Base-by-base conservation (phyloP, 2,113 vertebrate genomes). In the Collichthys lucidus region DNA sequence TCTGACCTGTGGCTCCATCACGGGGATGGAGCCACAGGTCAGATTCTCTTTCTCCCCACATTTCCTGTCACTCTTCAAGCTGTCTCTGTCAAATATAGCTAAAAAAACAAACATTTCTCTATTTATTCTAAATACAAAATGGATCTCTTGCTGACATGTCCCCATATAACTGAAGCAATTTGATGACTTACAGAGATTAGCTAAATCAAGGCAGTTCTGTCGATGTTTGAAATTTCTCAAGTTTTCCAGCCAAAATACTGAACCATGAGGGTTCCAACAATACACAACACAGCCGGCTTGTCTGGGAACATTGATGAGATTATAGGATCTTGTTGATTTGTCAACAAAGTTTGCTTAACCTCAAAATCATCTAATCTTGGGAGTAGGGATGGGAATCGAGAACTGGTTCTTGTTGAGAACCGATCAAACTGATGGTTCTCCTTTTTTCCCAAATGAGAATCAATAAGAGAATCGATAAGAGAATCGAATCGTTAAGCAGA, bases 231-330 rank as follows among this genome's bases (percentile, higher is more conserved):
- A 35, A 20, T 49, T 44, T 11, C 22, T 66, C 6, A 44, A 60
- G 29, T 55, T 68, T 75, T 90, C 63, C 20, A 56, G 14, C 9
- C 0, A 70, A 84, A 84, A 84, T 50, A 80, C 19, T 53, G 66
- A 78, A 53, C 1, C 17, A 82, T 85, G 67, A 63, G 68, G 84
- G 86, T 50, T 74, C 22, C 26, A 56, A 56, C 70, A 79, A 66
- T 11, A 83, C 53, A 81, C 67, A 79, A 61, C 68, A 52, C 24
- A 31, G 20, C 17, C 52, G 46, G 61, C 22, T 67, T 40, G 31
- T 63, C 86, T 40, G 31, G 35, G 24, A 59, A 35, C 22, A 12
- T 2, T 49, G 44, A 49, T 49, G 31, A 74, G 42, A 76, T 81
- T 42, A 44, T 22, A 29, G 16, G 49, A 59, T 59, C 61, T 78